Evolutionary conservation across 64 coral and sea anemone species (phyloP).

Genomic region (Trachythela sp.): DNA sequence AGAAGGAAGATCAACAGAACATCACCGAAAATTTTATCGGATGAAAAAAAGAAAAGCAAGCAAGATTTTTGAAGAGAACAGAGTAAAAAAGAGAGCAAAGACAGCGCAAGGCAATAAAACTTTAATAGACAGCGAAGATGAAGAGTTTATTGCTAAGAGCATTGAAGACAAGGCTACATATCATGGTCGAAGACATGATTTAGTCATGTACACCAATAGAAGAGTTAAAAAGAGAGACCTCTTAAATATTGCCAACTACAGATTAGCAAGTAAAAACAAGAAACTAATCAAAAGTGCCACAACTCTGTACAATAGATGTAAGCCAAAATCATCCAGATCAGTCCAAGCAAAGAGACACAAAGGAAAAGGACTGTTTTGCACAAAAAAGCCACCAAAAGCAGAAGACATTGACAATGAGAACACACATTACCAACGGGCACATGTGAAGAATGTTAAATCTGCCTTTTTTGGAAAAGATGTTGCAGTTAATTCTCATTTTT

Average conservation of each 20-base stretch:
- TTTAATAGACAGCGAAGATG: slow-evolving; percentile 39
- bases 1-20: neutral
- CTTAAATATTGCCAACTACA: slow-evolving; percentile 46
- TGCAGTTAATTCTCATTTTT: neutral
- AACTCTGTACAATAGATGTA: neutral
- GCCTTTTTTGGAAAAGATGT: neutral
- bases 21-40: neutral
- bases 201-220: no score
- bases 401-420: slow-evolving; percentile 6
- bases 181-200: no score
- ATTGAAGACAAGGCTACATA: no score
- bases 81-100: neutral
- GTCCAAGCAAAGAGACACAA: slow-evolving; percentile 24
- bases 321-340: neutral
- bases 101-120: slow-evolving; percentile 23
- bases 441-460: neutral
- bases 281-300: neutral
- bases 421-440: neutral
- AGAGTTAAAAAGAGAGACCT: no score
- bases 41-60: slow-evolving; percentile 42
- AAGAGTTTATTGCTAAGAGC: no score
- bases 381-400: neutral
- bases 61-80: slow-evolving; percentile 5
- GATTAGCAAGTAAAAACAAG: neutral
- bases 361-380: slow-evolving; percentile 6